Percentiles rank a stretch among this genome's conserved stretches.
Evolutionary conservation across 92 coral and sea anemone genomes (phyloP).

Genomic region (Desmophyllum pertusum): DNA sequence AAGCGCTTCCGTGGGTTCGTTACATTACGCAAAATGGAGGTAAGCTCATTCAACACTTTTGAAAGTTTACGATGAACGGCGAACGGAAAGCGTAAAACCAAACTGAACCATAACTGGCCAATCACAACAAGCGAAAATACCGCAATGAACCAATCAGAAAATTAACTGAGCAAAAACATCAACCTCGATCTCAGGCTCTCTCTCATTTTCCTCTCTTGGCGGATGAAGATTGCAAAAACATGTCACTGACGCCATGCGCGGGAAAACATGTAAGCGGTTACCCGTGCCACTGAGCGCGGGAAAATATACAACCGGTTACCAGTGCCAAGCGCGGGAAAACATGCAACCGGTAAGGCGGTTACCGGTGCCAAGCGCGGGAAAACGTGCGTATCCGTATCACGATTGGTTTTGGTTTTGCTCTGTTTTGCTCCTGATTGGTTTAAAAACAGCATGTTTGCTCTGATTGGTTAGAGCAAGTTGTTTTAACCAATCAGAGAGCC

Average conservation of each 20-base stretch:
- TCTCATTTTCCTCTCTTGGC: no score
- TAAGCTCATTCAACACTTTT: conserved; percentile 28
- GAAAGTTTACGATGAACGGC: no score
- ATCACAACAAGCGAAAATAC: background rate
- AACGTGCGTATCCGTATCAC: background rate
- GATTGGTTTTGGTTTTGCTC: background rate
- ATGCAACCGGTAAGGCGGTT: no score
- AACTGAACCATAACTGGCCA: background rate
- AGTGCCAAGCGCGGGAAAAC: background rate
- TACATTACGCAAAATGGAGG: conserved; percentile 99
- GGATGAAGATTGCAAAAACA: no score
- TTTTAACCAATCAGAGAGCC: no score
- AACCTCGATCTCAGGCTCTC: no score
- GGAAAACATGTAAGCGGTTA: background rate
- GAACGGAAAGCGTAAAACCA: background rate
- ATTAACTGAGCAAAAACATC: no score
- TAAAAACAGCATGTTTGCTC: background rate
- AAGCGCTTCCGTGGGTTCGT: conserved; percentile 99
- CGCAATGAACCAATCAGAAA: background rate
- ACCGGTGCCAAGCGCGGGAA: background rate
- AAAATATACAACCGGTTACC: background rate
- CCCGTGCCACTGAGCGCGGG: background rate
- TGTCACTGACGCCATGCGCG: background rate
- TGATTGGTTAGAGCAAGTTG: background rate
- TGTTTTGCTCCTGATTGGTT: background rate